Conservation (phyloP, 1,140 invertebrate species). For the Archegozetes longisetosus region DNA sequence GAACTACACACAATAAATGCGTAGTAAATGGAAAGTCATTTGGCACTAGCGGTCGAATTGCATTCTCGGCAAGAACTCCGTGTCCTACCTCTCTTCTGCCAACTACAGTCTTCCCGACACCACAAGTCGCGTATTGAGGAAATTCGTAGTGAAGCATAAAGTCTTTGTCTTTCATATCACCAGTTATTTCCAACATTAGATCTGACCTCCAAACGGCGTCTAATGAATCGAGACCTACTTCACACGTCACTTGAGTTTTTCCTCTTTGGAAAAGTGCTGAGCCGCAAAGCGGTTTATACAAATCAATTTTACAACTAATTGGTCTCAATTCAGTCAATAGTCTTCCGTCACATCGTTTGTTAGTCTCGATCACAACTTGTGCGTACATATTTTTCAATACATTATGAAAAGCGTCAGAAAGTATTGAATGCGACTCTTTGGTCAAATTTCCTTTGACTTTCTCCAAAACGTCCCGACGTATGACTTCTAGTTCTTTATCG, state of each 20-base stretch:
- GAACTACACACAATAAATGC: conserved; percentile 64
- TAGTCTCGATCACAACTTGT: conserved; percentile 42
- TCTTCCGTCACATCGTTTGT: no score
- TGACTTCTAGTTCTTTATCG: conserved; percentile 50
- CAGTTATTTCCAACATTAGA: conserved; percentile 65
- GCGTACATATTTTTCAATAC: conserved; percentile 46
- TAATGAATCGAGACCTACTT: conserved; percentile 82
- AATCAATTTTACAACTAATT: conserved; percentile 63
- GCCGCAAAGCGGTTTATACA: conserved; percentile 86
- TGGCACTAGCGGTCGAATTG: conserved; percentile 60
- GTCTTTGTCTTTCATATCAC: conserved; percentile 83
- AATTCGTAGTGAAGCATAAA: conserved; percentile 98
- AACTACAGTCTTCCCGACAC: conserved; percentile 51
- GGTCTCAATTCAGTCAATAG: conserved; percentile 52
- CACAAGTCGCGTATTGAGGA: conserved; percentile 90
- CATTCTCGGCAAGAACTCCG: conserved; percentile 86
- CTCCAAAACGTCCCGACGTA: conserved; percentile 50
- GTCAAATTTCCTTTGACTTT: conserved; percentile 46
- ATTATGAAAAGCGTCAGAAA: conserved; percentile 46
- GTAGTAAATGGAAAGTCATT: conserved; percentile 75
- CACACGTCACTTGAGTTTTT: conserved; percentile 91
- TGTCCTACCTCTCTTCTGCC: conserved; percentile 72
- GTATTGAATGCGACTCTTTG: conserved; percentile 44
- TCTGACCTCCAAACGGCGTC: conserved; percentile 81
- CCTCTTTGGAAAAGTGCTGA: no score